These are phyloP conservation scores for Larimichthys crocea DNA, from an alignment of 2,113 vertebrate species.

Conservation along the genomic window DNA sequence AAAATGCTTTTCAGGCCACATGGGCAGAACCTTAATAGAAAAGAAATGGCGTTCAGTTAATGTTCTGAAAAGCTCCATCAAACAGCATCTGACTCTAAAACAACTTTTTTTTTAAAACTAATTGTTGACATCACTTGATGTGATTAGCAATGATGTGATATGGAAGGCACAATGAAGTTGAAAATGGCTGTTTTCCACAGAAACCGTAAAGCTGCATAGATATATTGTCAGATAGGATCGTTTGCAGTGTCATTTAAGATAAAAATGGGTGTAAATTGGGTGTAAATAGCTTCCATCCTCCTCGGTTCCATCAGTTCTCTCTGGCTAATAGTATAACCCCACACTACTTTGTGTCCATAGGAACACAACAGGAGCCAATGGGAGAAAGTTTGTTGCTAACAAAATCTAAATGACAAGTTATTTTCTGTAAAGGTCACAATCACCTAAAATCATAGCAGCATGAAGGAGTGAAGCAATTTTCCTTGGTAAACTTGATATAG, in stretches of 20 bases:
- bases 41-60: conserved; percentile 8
- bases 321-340: conserved; percentile 26
- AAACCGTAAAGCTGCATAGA: conserved; percentile 41
- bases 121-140: conserved; percentile 19
- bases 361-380: conserved; percentile 44
- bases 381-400: conserved; percentile 56
- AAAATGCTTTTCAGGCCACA: background rate
- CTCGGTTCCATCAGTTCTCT: conserved; percentile 39
- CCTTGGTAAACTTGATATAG: conserved; percentile 65
- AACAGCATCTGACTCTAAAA: conserved; percentile 13
- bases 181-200: conserved; percentile 13
- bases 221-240: conserved; percentile 40
- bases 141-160: conserved; percentile 24
- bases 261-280: conserved; percentile 27
- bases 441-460: conserved; percentile 63
- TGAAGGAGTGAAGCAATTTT: conserved; percentile 62
- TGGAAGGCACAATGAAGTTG: background rate
- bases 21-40: conserved; percentile 11
- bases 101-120: conserved; percentile 21
- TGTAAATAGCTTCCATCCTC: conserved; percentile 30
- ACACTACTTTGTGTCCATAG: conserved; percentile 26
- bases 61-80: conserved; percentile 28
- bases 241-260: conserved; percentile 20
- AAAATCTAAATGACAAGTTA: conserved; percentile 68
- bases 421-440: conserved; percentile 75